Base-by-base conservation (phyloP, 2,113 vertebrate species). In the Myiopsitta monachus region DNA sequence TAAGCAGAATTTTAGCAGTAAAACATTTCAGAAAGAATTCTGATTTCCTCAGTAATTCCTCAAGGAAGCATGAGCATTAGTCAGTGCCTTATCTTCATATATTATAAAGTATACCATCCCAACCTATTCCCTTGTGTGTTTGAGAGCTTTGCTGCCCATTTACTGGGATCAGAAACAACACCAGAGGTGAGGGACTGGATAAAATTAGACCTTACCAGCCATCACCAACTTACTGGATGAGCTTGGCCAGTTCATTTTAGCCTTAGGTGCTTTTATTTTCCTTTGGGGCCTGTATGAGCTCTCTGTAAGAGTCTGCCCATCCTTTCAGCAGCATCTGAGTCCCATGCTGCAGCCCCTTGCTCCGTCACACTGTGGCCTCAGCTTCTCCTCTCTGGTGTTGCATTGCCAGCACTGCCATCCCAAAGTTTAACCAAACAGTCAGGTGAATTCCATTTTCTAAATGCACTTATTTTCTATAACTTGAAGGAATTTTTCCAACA, bases 321-420 rank as follows among this genome's bases (percentile, higher is more conserved):
- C 61, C 51, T 67, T 63, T 18, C 4, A 1, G 49, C 54, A 55
- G 41, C 33, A 11, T 22, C 55, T 3, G 0, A 31, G 21, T 12
- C 14, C 62, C 14, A 0, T 28, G 27, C 72, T 46, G 14, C 28
- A 18, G n/a, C 24, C 11, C 26, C n/a, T 54, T 0, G 0, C 31
- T 49, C 18, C 8, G 4, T 36, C 57, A 36, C 59, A 4, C 39
- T 11, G 8, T 1, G 0, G 24, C 36, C 59, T 47, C 30, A 31
- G 59, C 39, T 39, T 78, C 51, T 78, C 28, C 26, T 41, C 1
- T 0, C 38, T 12, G 0, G 14, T 23, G 12, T 17, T 7, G 2
- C 7, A 1, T 76, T 69, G 38, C 38, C 66, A 39, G 75, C 4
- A 1, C 9, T 62, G 57, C 72, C 59, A 22, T 83, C 64, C 61